phyloP scores from a whole-genome alignment of 2,888 invertebrate species.

The Euzetes globulus region DNA sequence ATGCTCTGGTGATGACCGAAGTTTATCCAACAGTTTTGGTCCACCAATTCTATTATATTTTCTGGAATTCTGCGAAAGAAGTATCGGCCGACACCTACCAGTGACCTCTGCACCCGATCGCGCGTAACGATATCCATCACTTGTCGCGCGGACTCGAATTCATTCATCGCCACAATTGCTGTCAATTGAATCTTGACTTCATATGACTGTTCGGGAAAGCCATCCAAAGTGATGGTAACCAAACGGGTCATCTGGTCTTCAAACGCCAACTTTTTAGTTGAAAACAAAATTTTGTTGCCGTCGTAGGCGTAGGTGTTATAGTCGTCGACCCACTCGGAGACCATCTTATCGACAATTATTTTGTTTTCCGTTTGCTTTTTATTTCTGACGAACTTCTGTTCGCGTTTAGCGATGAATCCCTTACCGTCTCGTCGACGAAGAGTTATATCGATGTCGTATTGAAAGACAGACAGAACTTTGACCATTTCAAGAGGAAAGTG shows the following conservation, averaged over 20 bases:
- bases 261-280: not conserved
- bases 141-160: not conserved
- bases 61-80: not conserved
- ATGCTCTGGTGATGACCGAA: constrained; percentile 1
- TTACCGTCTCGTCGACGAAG: not conserved
- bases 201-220: not conserved
- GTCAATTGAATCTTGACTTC: not conserved
- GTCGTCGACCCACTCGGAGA: not conserved
- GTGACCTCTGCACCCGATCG: not conserved
- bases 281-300: not conserved
- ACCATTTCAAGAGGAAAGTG: not conserved
- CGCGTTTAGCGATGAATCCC: not conserved
- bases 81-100: not conserved
- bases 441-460: not conserved
- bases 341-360: not conserved
- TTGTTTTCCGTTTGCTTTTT: not conserved
- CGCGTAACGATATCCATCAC: not conserved
- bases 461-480: not conserved
- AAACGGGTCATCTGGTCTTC: not conserved
- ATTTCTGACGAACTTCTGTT: not conserved
- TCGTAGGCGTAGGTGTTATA: not conserved
- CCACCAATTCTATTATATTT: not conserved
- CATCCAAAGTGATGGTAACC: not conserved
- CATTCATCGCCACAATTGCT: not conserved
- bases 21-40: not conserved